Evolutionary conservation across 2,113 vertebrate genomes (phyloP).

Genomic region (Burhinus bistriatus): DNA sequence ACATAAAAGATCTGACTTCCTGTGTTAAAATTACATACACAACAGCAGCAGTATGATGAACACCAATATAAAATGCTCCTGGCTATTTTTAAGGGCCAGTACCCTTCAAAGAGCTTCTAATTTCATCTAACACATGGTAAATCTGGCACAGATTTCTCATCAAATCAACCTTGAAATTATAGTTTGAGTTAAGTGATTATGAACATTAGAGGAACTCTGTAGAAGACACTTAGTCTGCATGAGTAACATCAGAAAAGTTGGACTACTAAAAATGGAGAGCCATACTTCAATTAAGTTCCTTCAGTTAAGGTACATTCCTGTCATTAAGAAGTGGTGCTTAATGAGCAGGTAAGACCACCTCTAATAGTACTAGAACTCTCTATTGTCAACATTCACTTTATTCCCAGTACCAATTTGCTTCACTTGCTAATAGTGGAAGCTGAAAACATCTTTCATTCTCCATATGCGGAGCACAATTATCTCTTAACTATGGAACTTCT

Average conservation of each 20-base stretch:
- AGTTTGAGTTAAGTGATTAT: background rate
- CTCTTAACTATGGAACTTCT: background rate
- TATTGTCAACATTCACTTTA: background rate
- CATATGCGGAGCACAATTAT: background rate
- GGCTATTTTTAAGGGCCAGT: background rate
- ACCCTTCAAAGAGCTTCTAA: background rate
- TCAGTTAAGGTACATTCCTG: background rate
- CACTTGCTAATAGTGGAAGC: background rate
- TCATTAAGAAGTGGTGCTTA: background rate
- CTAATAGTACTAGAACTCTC: background rate
- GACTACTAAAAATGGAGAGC: background rate
- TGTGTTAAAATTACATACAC: background rate
- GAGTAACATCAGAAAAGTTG: background rate
- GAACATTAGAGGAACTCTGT: background rate
- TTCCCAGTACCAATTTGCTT: background rate
- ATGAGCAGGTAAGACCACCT: background rate
- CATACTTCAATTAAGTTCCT: background rate
- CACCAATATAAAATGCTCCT: background rate
- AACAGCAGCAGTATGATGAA: background rate
- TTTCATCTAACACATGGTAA: background rate
- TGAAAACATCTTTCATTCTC: background rate
- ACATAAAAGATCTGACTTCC: background rate
- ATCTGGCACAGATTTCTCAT: background rate
- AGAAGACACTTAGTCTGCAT: background rate
- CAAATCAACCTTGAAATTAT: background rate